A percentile compares a stretch with the other conserved stretches of the same genome.
phyloP scores from a whole-genome alignment of 2,888 invertebrate species.

The Aromia moschata region DNA sequence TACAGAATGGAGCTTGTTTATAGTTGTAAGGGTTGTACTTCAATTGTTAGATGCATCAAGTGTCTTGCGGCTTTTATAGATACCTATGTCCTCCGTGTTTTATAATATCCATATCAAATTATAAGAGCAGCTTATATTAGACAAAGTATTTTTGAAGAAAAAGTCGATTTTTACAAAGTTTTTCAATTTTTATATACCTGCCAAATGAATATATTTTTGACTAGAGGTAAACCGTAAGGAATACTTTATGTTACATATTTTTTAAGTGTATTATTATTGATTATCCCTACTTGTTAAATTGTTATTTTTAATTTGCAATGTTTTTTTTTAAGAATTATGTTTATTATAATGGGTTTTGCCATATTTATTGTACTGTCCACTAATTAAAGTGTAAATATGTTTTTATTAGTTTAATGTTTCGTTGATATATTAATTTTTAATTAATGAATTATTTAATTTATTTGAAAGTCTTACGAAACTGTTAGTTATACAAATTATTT shows the following conservation, averaged over 20 bases:
- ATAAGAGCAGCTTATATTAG: constrained; percentile 32
- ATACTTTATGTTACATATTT: constrained; percentile 25
- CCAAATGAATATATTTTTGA: constrained; percentile 45
- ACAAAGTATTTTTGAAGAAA: constrained; percentile 29
- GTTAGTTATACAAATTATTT: constrained; percentile 25
- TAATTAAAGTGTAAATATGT: constrained; percentile 21
- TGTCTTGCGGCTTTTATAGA: constrained; percentile 53
- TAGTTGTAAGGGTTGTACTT: constrained; percentile 29
- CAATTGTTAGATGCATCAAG: constrained; percentile 34
- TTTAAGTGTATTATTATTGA: constrained; percentile 38
- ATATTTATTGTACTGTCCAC: constrained; percentile 34
- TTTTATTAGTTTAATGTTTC: constrained; percentile 25
- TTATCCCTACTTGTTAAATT: constrained; percentile 38
- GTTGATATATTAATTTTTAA: constrained; percentile 19
- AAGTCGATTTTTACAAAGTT: constrained; percentile 44
- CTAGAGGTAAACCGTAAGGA: constrained; percentile 27
- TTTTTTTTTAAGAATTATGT: constrained; percentile 35
- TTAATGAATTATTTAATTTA: constrained; percentile 28
- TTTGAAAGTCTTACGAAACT: constrained; percentile 18
- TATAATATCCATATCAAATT: constrained; percentile 40
- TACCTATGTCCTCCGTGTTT: constrained; percentile 46
- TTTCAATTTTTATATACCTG: constrained; percentile 52
- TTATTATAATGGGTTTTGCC: constrained; percentile 39
- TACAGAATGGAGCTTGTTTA: constrained; percentile 23
- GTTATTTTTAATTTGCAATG: constrained; percentile 31